Conservation (phyloP, 2,888 invertebrate genomes). For the Campopleginae sp. region DNA sequence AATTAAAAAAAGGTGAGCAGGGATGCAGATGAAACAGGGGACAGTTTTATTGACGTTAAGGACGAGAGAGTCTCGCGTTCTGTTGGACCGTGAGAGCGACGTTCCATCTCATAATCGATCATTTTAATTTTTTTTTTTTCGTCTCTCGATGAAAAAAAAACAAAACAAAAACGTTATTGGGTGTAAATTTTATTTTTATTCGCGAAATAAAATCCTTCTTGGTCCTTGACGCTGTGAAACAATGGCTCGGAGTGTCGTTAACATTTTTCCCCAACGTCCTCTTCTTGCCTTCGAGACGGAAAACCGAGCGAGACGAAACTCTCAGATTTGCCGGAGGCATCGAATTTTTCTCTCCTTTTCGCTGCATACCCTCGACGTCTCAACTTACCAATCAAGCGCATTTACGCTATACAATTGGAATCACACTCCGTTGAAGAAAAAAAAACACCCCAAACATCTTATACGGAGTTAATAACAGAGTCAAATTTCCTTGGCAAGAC, state of each 20-base stretch:
- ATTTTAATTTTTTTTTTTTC: conserved; percentile 5
- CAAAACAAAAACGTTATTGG: neutral
- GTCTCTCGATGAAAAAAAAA: neutral
- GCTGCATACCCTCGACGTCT: conserved; percentile 50
- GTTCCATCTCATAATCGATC: conserved; percentile 34
- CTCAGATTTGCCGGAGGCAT: conserved; percentile 14
- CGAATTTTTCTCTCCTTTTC: neutral
- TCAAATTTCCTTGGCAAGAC: conserved; percentile 45
- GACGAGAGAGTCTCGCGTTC: conserved; percentile 25
- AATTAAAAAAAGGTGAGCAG: conserved; percentile 71
- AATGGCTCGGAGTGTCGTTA: neutral
- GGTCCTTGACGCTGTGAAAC: neutral
- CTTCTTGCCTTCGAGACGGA: neutral
- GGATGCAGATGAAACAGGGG: neutral
- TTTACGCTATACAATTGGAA: conserved; percentile 12
- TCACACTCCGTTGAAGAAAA: neutral
- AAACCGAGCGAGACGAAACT: neutral
- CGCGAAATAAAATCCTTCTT: neutral
- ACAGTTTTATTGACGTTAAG: conserved; percentile 24
- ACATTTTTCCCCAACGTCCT: neutral
- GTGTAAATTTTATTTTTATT: neutral
- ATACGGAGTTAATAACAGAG: conserved; percentile 38
- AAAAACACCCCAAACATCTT: neutral
- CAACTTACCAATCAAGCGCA: conserved; percentile 66
- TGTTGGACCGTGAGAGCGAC: conserved; percentile 30